Percentiles rank a stretch among this genome's conserved stretches.
phyloP scores from a whole-genome alignment of 2,888 invertebrate species.

The Salticus scenicus region DNA sequence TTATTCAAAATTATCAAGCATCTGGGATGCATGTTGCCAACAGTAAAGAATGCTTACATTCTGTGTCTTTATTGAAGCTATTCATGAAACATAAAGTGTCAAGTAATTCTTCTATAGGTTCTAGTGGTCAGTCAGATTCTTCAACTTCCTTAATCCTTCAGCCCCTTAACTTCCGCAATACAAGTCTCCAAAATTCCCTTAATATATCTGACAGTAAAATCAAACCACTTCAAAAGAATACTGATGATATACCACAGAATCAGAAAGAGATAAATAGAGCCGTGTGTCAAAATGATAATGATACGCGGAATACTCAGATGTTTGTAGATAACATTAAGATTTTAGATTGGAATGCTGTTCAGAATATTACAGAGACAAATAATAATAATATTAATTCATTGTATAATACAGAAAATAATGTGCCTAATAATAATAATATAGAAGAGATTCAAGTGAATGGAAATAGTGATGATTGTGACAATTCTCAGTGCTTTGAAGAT shows the following conservation, averaged over 20 bases:
- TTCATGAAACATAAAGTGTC: constrained; percentile 72
- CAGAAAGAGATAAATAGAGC: constrained; percentile 36
- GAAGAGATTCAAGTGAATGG: constrained; percentile 26
- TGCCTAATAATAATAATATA: constrained; percentile 51
- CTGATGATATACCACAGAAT: constrained; percentile 30
- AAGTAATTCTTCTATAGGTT: constrained; percentile 69
- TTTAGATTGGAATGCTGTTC: constrained; percentile 51
- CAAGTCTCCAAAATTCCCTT: constrained; percentile 51
- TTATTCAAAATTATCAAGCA: constrained; percentile 73
- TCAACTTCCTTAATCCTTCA: constrained; percentile 61
- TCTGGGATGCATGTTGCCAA: constrained; percentile 71
- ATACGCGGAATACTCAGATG: constrained; percentile 39
- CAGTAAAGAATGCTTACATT: constrained; percentile 63
- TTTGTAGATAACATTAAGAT: constrained; percentile 53
- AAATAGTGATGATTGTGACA: constrained; percentile 67
- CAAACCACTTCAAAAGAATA: constrained; percentile 62
- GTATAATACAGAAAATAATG: constrained; percentile 42
- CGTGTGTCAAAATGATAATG: constrained; percentile 43
- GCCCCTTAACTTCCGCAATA: constrained; percentile 51
- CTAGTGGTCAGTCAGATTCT: constrained; percentile 66
- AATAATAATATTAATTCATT: constrained; percentile 68
- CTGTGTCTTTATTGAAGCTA: constrained; percentile 69
- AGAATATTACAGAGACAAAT: constrained; percentile 58
- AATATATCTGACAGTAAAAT: constrained; percentile 46
- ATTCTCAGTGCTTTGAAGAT: constrained; percentile 72